A percentile compares a stretch with the other conserved stretches of the same genome.
These are phyloP conservation scores for Mormyrops attenuatus DNA, from an alignment of 2,797 vertebrate species.

Conservation along the genomic window DNA sequence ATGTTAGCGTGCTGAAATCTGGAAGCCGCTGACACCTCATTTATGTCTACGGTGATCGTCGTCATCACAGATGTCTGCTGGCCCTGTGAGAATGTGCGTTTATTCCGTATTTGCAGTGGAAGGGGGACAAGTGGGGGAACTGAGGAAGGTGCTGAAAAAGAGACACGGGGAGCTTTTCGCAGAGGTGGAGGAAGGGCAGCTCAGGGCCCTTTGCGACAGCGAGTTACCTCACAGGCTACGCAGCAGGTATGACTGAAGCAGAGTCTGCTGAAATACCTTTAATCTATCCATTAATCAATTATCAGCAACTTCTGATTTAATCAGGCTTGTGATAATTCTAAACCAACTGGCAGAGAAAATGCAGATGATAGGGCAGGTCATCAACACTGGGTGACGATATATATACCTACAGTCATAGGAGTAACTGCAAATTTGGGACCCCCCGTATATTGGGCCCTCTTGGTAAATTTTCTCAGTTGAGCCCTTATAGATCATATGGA, in stretches of 20 bases:
- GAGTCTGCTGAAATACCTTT: background rate
- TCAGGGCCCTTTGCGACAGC: background rate
- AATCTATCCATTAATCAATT: background rate
- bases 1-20: background rate
- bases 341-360: background rate
- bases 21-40: background rate
- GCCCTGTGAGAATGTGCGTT: background rate
- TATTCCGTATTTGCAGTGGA: slow-evolving; percentile 20
- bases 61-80: background rate
- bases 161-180: slow-evolving; percentile 20
- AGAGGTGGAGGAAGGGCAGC: background rate
- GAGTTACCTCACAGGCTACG: slow-evolving; percentile 31
- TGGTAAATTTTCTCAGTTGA: background rate
- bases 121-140: slow-evolving; percentile 21
- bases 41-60: background rate
- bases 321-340: background rate
- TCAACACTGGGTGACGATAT: background rate
- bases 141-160: slow-evolving; percentile 30
- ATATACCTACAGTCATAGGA: background rate
- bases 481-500: background rate
- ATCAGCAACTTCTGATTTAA: background rate
- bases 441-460: background rate
- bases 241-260: background rate
- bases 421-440: background rate
- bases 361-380: background rate